Evolutionary conservation across 1,140 invertebrate genomes (phyloP).

Genomic region (Liolophura sinensis): DNA sequence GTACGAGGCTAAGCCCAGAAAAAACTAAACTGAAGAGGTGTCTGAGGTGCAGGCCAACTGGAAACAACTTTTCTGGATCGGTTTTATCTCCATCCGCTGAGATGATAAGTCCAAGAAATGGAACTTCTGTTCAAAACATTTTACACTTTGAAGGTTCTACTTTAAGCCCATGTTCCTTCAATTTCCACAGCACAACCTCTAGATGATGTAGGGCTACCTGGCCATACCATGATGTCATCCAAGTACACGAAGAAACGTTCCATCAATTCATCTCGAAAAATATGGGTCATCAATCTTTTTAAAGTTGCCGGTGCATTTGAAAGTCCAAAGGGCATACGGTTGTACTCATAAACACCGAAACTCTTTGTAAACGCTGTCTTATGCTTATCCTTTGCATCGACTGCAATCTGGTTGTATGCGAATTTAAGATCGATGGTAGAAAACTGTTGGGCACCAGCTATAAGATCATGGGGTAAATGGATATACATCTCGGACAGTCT

Average conservation of each 20-base stretch:
- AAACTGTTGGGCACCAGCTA: conserved; percentile 14
- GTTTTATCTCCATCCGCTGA: conserved; percentile 5
- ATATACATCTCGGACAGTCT: not conserved
- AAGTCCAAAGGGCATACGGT: conserved; percentile 58
- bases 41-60: conserved; percentile 7
- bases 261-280: conserved; percentile 18
- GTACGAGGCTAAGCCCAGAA: conserved; percentile 21
- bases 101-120: conserved; percentile 10
- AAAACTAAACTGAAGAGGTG: conserved; percentile 16
- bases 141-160: conserved; percentile 14
- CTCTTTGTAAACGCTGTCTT: conserved; percentile 16
- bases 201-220: conserved; percentile 2
- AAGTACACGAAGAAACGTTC: conserved; percentile 13
- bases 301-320: conserved; percentile 53
- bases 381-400: conserved; percentile 9
- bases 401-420: conserved; percentile 17
- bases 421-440: conserved; percentile 15
- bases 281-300: conserved; percentile 42
- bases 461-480: conserved; percentile 8
- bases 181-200: conserved; percentile 6
- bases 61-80: conserved; percentile 5
- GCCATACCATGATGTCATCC: conserved; percentile 17
- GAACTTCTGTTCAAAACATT: conserved; percentile 6
- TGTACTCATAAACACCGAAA: conserved; percentile 36
- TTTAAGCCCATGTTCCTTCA: conserved; percentile 7